Evolutionary conservation across 2,113 vertebrate species (phyloP), one percentile per base, ranked within the genome.

Genomic region (Aptenodytes forsteri): DNA sequence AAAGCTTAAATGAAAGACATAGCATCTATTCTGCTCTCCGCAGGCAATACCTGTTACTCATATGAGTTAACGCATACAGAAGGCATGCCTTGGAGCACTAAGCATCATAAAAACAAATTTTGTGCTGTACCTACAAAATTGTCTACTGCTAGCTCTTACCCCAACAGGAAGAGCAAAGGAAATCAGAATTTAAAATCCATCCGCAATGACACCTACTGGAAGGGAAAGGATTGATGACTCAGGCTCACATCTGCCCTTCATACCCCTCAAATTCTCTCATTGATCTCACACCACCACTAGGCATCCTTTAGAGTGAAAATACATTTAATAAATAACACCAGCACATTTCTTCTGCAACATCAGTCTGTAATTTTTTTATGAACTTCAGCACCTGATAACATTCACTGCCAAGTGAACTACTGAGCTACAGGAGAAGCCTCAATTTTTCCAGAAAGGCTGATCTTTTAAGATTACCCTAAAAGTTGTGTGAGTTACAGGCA

Each of bases 181-280:
- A 80, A 91, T 61, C 21, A 54, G 67, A 91, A 85, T 90, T 88
- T 75, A 72, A 88, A 93, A 83, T 58, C 87, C 87, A 93, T 88
- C 79, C 27, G n/a, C 89, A 96, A 95, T 96, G 95, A 96, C 92
- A 97, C 92, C 96, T 97, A 96, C 95, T 95, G 93, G 71, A 95
- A 96, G 42, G 42, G 56, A 85, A 82, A 84, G 71, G 90, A 89
- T 64, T 89, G 93, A 96, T 97, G 96, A 96, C 79, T 95, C 94
- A 97, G 91, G 83, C 85, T 96, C 62, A 64, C 75, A 95, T 83
- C 87, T 95, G 87, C 87, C 94, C 94, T 95, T 96, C 93, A 89
- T 19, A 87, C 86, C 92, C 93, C 66, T 75, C 82, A 85, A 75
- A 89, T 87, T 73, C 82, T 67, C 70, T 65, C 80, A 55, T 12